Percentiles rank a stretch among this genome's conserved stretches.
Conservation (phyloP, 2,797 vertebrate genomes). For the Esox lucius region DNA sequence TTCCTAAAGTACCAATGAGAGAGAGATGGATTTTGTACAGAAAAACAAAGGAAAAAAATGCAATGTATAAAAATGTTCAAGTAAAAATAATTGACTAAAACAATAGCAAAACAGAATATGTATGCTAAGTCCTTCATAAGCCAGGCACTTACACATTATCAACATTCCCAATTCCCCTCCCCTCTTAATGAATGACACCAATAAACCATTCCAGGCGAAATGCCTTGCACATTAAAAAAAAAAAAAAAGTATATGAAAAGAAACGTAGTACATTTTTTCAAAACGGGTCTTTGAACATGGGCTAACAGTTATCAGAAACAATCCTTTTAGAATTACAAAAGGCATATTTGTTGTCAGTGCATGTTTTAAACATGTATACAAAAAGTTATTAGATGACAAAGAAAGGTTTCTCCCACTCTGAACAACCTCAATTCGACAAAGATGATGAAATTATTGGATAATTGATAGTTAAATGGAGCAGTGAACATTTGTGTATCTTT, state of each 20-base stretch:
- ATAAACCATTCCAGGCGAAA: slow-evolving; percentile 10
- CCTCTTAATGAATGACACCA: not conserved
- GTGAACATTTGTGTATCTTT: not conserved
- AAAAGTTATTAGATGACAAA: not conserved
- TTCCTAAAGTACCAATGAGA: slow-evolving; percentile 7
- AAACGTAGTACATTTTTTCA: slow-evolving; percentile 52
- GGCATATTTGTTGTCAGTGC: not conserved
- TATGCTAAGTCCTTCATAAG: slow-evolving; percentile 50
- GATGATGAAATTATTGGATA: not conserved
- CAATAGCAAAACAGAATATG: slow-evolving; percentile 25
- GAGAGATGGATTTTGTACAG: slow-evolving; percentile 9
- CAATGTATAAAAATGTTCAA: slow-evolving; percentile 27
- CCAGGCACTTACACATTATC: slow-evolving; percentile 40
- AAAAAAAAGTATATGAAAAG: slow-evolving; percentile 27
- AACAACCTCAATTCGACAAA: not conserved
- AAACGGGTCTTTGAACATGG: slow-evolving; percentile 40
- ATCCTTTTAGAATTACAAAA: slow-evolving; percentile 41
- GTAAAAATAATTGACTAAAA: slow-evolving; percentile 22
- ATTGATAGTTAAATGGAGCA: not conserved
- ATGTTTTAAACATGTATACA: slow-evolving; percentile 12
- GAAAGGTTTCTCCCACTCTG: not conserved
- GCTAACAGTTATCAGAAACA: slow-evolving; percentile 37
- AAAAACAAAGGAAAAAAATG: slow-evolving; percentile 30
- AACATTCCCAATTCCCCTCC: not conserved
- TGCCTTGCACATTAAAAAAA: slow-evolving; percentile 24